Base-by-base conservation (phyloP, 2,888 invertebrate genomes). In the Drosophila anomelani region DNA sequence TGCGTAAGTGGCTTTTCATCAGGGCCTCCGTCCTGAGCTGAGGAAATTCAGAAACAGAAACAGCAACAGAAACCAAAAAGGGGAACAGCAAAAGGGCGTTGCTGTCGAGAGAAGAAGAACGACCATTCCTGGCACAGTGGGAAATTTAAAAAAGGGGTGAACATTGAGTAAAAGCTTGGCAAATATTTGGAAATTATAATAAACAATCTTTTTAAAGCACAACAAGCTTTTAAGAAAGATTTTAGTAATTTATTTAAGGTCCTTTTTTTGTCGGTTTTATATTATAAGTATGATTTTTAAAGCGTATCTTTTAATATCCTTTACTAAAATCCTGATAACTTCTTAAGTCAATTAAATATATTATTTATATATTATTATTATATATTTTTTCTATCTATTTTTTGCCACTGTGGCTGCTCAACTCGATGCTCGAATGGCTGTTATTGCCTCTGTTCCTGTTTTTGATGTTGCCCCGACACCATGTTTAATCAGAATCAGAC, bases 1-100 rank as follows among this genome's bases (percentile, higher is more conserved):
- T 81, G 80, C 83, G 80, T 81, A 81, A 80, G 84, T 83, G 81
- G 78, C 83, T 78, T 77, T 77, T 77, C 78, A 81, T 80, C 80
- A 80, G 68, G 64, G 58, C 67, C 29, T 62, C 51, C 43, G 56
- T 34, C 17, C 29, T 32, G 46, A 36, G 73, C 41, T 17, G 39
- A 39, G 44, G 36, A 56, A 56, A 55, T 38, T 39, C 34, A 58
- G 51, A 63, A 26, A 49, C 55, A 29, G 63, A 17, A 53, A 57
- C 71, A 70, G 68, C 51, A 60, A 57, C 68, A 64, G 63, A 71
- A 68, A 17, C 64, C 53, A 38, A 39, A 60, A 73, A 62, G 60
- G 62, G 78, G 60, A 78, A 80, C 78, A 77, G 63, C 77, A 72
- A 81, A 77, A 68, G 69, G 75, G 80, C 80, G 80, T 74, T 55